Percentiles rank a stretch among this genome's conserved stretches.
These are phyloP conservation scores for Heliconius charithonia DNA, from an alignment of 2,888 invertebrate species.

Conservation along the genomic window DNA sequence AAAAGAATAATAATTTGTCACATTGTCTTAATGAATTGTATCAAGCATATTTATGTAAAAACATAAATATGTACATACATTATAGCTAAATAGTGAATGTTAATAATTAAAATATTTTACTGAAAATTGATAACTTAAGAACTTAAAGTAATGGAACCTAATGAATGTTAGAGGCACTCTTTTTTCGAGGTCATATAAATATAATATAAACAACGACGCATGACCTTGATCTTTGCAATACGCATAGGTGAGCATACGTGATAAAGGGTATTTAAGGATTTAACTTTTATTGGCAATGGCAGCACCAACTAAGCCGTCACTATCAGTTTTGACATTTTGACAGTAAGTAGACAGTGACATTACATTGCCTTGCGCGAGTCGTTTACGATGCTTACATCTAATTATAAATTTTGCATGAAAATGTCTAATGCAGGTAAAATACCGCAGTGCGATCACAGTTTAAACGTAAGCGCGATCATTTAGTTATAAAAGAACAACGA, in stretches of 20 bases:
- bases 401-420: conserved; percentile 64
- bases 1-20: too few relatives aligned
- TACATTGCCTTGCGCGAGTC: conserved; percentile 60
- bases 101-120: background rate
- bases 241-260: background rate
- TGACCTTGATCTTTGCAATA: conserved; percentile 9
- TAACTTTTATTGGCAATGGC: background rate
- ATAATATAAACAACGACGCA: background rate
- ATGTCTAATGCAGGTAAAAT: conserved; percentile 79
- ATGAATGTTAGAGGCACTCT: background rate
- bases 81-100: background rate
- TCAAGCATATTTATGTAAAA: too few relatives aligned
- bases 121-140: background rate
- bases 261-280: background rate
- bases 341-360: conserved; percentile 46
- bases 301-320: background rate
- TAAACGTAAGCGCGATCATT: conserved; percentile 56
- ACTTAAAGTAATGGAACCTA: background rate
- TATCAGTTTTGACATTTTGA: conserved; percentile 13
- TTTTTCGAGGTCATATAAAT: conserved; percentile 5
- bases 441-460: conserved; percentile 76
- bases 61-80: too few relatives aligned
- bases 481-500: conserved; percentile 49
- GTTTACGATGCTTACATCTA: conserved; percentile 53
- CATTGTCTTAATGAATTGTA: too few relatives aligned